Base-by-base conservation (phyloP, 2,113 vertebrate species). In the Cnemophilus loriae region DNA sequence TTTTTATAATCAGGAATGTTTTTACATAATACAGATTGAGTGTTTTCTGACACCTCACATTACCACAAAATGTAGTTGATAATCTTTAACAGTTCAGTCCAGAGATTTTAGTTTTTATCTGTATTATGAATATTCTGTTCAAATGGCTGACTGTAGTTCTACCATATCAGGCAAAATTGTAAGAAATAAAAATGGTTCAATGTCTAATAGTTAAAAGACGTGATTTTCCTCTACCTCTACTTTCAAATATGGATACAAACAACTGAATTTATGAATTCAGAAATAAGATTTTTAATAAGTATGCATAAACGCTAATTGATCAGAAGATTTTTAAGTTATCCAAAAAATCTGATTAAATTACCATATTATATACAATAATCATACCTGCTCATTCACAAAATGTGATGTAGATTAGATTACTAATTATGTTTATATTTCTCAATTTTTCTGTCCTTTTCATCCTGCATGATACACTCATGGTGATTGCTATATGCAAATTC, bases 341-440 rank as follows among this genome's bases (percentile, higher is more conserved):
- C 1, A 23, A 69, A 91, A 75, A 83, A 61, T 47, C 33, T 90
- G 85, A 93, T 93, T 94, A 96, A 90, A 94, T 96, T 92, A 89
- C 35, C 85, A 93, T 95, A 88, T 64, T 37, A 39, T 88, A 67
- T 78, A 67, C 33, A 86, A 84, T 84, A 90, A 78, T 95, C 69
- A 93, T 70, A 93, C 59, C 64, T 89, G 39, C 59, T 94, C 11
- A 63, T 93, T 95, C 79, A 81, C 78, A 75, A 69, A 96, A 93
- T 56, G 20, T 67, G 37, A 92, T 91, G 68, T 87, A 90, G 68
- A 90, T 94, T 92, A 56, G 75, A 35, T 89, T 85, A 46, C 49
- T 95, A 79, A 92, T 96, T 95, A 64, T 59, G 69, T 81, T 95
- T 90, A 32, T 78, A 89, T 96, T 90, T 75, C 49, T 22, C n/a